Percentiles rank a stretch among this genome's conserved stretches.
phyloP scores from a whole-genome alignment of 2,888 invertebrate species.

The Amblyteles armatorius region DNA sequence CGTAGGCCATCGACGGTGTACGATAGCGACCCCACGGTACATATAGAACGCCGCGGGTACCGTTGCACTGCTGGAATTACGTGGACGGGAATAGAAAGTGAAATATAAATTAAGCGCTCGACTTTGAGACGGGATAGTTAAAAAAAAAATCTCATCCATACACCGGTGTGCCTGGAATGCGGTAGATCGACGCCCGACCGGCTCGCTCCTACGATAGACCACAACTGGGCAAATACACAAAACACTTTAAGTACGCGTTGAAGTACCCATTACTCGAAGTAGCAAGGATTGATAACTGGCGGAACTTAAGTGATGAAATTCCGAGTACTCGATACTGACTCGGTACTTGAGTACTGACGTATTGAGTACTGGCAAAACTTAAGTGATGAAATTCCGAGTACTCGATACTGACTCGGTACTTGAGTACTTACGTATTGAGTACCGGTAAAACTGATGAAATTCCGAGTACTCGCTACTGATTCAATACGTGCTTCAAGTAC shows the following conservation, averaged over 20 bases:
- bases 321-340: too few species aligned
- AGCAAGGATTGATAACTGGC: too few species aligned
- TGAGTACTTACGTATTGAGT: too few species aligned
- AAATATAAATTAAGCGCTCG: slow-evolving; percentile 68
- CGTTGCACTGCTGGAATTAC: slow-evolving; percentile 68
- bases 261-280: too few species aligned
- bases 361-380: too few species aligned
- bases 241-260: background rate
- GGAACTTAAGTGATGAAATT: too few species aligned
- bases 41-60: slow-evolving; percentile 39
- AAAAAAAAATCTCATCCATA: slow-evolving; percentile 29
- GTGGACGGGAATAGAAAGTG: slow-evolving; percentile 77
- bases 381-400: too few species aligned
- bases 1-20: slow-evolving; percentile 47
- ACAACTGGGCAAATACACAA: background rate
- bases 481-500: too few species aligned
- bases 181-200: background rate
- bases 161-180: slow-evolving; percentile 25
- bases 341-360: too few species aligned
- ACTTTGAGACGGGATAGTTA: slow-evolving; percentile 25
- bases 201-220: background rate
- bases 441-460: too few species aligned
- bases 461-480: too few species aligned
- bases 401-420: too few species aligned
- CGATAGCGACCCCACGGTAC: slow-evolving; percentile 17